These are phyloP conservation scores for Platichthys stellatus DNA, from an alignment of 2,113 vertebrate genomes.

Conservation along the genomic window DNA sequence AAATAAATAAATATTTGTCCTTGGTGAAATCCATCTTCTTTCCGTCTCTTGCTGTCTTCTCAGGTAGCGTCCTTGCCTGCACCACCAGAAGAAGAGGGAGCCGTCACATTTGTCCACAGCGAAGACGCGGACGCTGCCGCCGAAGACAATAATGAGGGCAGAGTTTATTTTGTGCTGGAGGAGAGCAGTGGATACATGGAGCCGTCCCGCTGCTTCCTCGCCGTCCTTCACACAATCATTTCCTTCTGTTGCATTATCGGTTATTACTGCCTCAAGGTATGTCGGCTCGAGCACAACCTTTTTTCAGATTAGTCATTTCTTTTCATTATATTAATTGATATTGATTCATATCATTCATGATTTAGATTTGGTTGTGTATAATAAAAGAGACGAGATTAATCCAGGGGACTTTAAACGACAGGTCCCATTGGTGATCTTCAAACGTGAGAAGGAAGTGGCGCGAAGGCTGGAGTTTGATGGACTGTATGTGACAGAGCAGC, in stretches of 20 bases:
- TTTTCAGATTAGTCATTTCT: neutral
- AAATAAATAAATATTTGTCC: too few relatives aligned
- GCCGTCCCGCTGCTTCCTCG: slow-evolving; percentile 85
- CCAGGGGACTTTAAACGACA: slow-evolving; percentile 61
- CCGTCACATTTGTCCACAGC: slow-evolving; percentile 55
- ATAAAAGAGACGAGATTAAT: too few relatives aligned
- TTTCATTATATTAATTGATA: neutral
- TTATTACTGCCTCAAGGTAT: slow-evolving; percentile 95
- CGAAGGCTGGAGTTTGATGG: slow-evolving; percentile 95
- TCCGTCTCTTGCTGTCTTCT: neutral
- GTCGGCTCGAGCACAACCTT: neutral
- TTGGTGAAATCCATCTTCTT: too few relatives aligned
- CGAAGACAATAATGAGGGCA: slow-evolving; percentile 50
- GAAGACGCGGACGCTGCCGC: slow-evolving; percentile 15
- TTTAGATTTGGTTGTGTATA: neutral
- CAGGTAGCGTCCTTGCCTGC: slow-evolving; percentile 88
- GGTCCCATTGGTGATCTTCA: slow-evolving; percentile 96
- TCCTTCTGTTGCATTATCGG: slow-evolving; percentile 98
- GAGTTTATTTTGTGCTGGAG: slow-evolving; percentile 88
- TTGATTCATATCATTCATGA: neutral
- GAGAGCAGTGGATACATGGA: slow-evolving; percentile 97
- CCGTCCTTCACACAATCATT: slow-evolving; percentile 91
- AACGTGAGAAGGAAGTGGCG: slow-evolving; percentile 95
- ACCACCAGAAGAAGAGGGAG: slow-evolving; percentile 73
- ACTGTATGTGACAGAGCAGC: slow-evolving; percentile 92